A percentile compares a stretch with the other conserved stretches of the same genome.
Conservation (phyloP, 2,113 vertebrate genomes). For the Cichladusa arquata region DNA sequence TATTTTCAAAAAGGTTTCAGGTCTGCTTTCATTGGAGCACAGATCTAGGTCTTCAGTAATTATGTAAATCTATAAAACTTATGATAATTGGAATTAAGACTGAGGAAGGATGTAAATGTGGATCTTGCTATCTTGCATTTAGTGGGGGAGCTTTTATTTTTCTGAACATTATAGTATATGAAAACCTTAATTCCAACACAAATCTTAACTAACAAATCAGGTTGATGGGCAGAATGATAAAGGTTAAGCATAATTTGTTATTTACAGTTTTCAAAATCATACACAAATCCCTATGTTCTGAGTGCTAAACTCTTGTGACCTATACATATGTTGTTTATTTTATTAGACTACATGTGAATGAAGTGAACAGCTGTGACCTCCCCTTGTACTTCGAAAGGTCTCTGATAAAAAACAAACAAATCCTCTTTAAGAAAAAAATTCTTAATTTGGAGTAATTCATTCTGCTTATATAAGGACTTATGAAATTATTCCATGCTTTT, state of each 20-base stretch:
- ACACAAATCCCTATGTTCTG: not conserved
- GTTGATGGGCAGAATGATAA: not conserved
- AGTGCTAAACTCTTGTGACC: not conserved
- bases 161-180: not conserved
- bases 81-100: slow-evolving; percentile 5
- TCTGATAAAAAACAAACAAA: not conserved
- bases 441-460: not conserved
- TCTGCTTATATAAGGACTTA: not conserved
- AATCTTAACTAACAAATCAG: not conserved
- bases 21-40: not conserved
- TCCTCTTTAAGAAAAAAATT: not conserved
- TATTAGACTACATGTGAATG: slow-evolving; percentile 8
- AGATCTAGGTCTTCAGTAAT: not conserved
- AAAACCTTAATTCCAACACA: not conserved
- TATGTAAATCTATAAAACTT: slow-evolving; percentile 32
- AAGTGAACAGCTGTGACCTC: slow-evolving; percentile 50
- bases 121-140: not conserved
- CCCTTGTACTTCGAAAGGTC: not conserved
- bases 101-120: slow-evolving; percentile 2
- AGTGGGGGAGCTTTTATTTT: not conserved
- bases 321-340: slow-evolving; percentile 54
- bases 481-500: not conserved
- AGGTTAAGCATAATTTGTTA: not conserved
- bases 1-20: not conserved
- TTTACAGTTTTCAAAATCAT: slow-evolving; percentile 19